Conservation (phyloP, 2,888 invertebrate species). For the Sesia bembeciformis region DNA sequence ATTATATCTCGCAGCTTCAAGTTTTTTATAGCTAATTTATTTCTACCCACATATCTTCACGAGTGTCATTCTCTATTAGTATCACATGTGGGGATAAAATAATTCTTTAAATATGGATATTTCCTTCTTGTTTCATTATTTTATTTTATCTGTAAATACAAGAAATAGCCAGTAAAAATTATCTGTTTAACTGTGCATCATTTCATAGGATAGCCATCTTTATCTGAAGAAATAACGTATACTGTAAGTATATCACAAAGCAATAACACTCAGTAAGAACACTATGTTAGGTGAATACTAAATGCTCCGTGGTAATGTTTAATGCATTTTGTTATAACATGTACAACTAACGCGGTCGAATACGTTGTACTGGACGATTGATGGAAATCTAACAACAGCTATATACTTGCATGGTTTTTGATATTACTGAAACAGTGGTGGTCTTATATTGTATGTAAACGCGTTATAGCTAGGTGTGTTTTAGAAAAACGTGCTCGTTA, state of each 20-base stretch:
- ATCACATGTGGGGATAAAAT: neutral
- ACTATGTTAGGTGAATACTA: constrained; percentile 68
- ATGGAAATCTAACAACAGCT: constrained; percentile 34
- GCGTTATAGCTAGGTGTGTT: constrained; percentile 35
- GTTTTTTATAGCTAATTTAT: constrained; percentile 6
- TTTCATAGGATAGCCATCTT: constrained; percentile 82
- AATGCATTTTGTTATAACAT: constrained; percentile 40
- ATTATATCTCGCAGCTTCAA: constrained; percentile 2
- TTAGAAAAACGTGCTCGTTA: constrained; percentile 32
- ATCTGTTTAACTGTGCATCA: constrained; percentile 85
- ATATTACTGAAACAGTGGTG: constrained; percentile 56
- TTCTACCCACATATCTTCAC: constrained; percentile 7
- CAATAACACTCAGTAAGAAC: constrained; percentile 72
- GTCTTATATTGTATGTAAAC: constrained; percentile 37
- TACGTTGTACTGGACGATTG: constrained; percentile 25
- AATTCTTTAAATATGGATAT: constrained; percentile 16
- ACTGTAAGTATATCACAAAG: constrained; percentile 74
- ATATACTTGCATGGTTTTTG: constrained; percentile 61
- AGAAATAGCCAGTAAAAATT: constrained; percentile 78
- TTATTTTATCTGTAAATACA: constrained; percentile 67
- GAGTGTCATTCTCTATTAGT: neutral
- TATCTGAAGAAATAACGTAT: constrained; percentile 74
- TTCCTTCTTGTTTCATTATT: constrained; percentile 41
- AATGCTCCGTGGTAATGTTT: constrained; percentile 40
- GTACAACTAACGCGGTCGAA: constrained; percentile 43